phyloP scores from a whole-genome alignment of 1,140 invertebrate species.

The Pseudachorutes palmiensis region DNA sequence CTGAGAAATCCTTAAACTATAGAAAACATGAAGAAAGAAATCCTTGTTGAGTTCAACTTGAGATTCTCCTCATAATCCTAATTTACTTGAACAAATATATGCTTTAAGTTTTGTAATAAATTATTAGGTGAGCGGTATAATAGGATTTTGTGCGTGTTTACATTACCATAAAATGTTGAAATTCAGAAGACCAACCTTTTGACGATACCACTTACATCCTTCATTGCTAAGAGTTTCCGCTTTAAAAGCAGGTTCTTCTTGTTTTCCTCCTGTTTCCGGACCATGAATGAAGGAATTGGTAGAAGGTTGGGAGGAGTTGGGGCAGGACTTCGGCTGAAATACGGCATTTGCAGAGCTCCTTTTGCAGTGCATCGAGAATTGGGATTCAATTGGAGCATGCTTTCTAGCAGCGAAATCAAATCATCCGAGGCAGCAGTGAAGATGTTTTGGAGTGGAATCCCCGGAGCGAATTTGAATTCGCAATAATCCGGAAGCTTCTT shows the following conservation, averaged over 20 bases:
- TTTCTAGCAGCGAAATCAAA: slow-evolving; percentile 72
- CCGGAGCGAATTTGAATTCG: slow-evolving; percentile 76
- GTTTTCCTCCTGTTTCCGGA: slow-evolving; percentile 52
- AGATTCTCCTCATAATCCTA: too few species aligned
- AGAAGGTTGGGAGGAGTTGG: slow-evolving; percentile 62
- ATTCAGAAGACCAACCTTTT: slow-evolving; percentile 33
- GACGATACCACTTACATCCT: slow-evolving; percentile 41
- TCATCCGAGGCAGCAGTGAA: slow-evolving; percentile 94
- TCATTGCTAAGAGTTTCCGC: slow-evolving; percentile 60
- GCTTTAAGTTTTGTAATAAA: too few species aligned
- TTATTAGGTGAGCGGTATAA: background rate
- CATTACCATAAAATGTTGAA: too few species aligned
- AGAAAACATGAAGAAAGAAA: background rate
- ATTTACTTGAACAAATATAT: too few species aligned
- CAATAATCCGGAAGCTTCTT: slow-evolving; percentile 82
- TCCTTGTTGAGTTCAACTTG: too few species aligned
- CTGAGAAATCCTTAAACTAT: background rate
- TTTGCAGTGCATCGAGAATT: slow-evolving; percentile 70
- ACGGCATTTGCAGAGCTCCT: slow-evolving; percentile 70
- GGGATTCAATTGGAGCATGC: slow-evolving; percentile 76
- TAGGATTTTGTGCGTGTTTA: background rate
- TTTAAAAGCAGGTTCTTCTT: slow-evolving; percentile 66
- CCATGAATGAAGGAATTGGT: slow-evolving; percentile 59
- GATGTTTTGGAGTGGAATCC: slow-evolving; percentile 77
- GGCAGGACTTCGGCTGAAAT: slow-evolving; percentile 51